Conservation (phyloP, 2,797 vertebrate genomes). For the Enteromius thamalakanensis region DNA sequence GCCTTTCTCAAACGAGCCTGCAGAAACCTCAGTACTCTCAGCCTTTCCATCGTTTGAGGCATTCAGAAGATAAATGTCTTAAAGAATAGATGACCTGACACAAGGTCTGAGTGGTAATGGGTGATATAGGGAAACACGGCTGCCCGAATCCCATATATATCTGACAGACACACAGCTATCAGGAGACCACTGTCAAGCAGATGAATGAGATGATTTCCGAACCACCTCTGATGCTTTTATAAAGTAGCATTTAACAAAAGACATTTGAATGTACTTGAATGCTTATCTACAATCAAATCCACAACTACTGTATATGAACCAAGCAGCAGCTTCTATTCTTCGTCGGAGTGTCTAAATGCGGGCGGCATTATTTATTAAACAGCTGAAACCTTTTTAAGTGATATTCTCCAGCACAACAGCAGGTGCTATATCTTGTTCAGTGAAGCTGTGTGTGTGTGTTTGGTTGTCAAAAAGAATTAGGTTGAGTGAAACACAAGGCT, state of each 20-base stretch:
- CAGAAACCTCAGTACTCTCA: constrained; percentile 22
- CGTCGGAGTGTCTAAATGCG: constrained; percentile 74
- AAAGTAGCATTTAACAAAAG: background rate
- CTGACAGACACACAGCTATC: constrained; percentile 76
- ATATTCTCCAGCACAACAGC: constrained; percentile 83
- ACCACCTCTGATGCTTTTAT: constrained; percentile 25
- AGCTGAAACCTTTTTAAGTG: constrained; percentile 89
- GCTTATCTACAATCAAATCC: constrained; percentile 31
- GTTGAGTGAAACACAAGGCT: constrained; percentile 75
- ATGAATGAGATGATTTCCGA: constrained; percentile 82
- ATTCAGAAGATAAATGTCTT: constrained; percentile 94
- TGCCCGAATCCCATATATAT: constrained; percentile 92
- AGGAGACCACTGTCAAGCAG: constrained; percentile 45
- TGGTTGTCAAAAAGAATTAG: constrained; percentile 85
- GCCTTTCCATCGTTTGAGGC: constrained; percentile 70
- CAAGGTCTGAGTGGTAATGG: constrained; percentile 94
- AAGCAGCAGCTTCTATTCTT: constrained; percentile 60
- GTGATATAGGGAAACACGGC: constrained; percentile 97
- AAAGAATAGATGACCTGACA: constrained; percentile 96
- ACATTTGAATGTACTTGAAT: background rate
- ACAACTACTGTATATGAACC: background rate
- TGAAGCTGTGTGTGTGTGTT: constrained; percentile 78
- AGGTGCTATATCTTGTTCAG: constrained; percentile 82
- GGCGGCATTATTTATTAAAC: constrained; percentile 96
- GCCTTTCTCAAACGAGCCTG: background rate